phyloP scores from a whole-genome alignment of 1,140 invertebrate genomes.

The Diorhabda carinulata region DNA sequence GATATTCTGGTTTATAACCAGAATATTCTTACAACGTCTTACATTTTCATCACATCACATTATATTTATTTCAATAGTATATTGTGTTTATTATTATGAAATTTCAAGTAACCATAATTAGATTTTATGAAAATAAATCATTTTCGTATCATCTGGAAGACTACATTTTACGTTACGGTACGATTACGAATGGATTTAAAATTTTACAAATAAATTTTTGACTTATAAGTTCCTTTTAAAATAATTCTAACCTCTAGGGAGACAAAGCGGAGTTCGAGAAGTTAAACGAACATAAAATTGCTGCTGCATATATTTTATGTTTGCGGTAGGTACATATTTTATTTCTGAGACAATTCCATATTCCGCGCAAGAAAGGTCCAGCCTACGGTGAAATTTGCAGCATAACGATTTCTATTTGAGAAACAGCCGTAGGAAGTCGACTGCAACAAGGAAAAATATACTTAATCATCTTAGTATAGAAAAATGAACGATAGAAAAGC shows the following conservation, averaged over 20 bases:
- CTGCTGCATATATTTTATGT: background rate
- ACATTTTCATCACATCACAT: too few relatives aligned
- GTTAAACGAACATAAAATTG: background rate
- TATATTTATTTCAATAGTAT: too few relatives aligned
- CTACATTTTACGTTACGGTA: too few relatives aligned
- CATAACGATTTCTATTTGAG: constrained; percentile 2
- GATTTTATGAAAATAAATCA: too few relatives aligned
- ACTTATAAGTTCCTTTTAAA: background rate
- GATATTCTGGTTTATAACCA: too few relatives aligned
- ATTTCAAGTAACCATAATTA: too few relatives aligned
- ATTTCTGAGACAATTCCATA: background rate
- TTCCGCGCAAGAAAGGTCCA: background rate
- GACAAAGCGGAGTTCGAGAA: background rate
- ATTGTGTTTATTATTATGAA: too few relatives aligned
- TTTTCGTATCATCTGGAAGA: too few relatives aligned
- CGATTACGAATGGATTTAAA: too few relatives aligned
- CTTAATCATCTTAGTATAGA: background rate
- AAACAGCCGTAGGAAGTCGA: background rate
- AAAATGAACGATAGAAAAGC: background rate
- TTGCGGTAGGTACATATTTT: background rate
- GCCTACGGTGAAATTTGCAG: background rate
- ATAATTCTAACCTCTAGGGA: background rate
- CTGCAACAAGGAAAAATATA: background rate
- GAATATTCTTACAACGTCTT: too few relatives aligned
- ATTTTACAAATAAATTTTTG: too few relatives aligned